Evolutionary conservation across 2,888 invertebrate species (phyloP).

Genomic region (Eupithecia pulchellata): DNA sequence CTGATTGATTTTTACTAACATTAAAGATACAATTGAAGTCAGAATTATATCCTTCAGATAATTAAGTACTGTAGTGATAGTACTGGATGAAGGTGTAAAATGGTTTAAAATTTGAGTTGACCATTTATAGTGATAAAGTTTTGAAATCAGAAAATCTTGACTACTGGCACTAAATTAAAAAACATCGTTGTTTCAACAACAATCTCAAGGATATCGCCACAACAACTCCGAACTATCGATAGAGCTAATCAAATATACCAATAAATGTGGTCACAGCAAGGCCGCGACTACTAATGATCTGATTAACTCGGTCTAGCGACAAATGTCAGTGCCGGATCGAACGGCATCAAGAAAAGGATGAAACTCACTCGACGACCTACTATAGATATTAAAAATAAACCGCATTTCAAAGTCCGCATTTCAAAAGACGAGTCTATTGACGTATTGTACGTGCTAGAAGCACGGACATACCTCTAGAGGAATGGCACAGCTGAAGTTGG

Average conservation of each 20-base stretch:
- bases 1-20: background rate
- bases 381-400: too few relatives aligned
- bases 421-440: too few relatives aligned
- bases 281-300: slow-evolving; percentile 38
- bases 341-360: slow-evolving; percentile 47
- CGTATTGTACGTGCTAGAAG: too few relatives aligned
- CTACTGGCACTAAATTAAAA: background rate
- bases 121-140: too few relatives aligned
- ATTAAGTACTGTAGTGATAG: background rate
- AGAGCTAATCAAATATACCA: slow-evolving; percentile 32
- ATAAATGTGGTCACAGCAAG: slow-evolving; percentile 51
- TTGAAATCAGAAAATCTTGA: background rate
- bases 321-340: slow-evolving; percentile 58
- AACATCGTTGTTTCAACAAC: slow-evolving; percentile 18
- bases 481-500: too few relatives aligned
- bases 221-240: slow-evolving; percentile 9
- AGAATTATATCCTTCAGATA: background rate
- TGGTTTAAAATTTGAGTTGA: too few relatives aligned
- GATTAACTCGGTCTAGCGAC: slow-evolving; percentile 45
- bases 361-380: too few relatives aligned
- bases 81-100: background rate
- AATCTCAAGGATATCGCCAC: slow-evolving; percentile 35
- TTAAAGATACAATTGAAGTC: background rate
- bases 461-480: too few relatives aligned
- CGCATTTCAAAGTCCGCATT: too few relatives aligned